Percentiles rank a stretch among this genome's conserved stretches.
These are phyloP conservation scores for Carlito syrichta DNA, from an alignment of 2,113 vertebrate species.

Conservation along the genomic window DNA sequence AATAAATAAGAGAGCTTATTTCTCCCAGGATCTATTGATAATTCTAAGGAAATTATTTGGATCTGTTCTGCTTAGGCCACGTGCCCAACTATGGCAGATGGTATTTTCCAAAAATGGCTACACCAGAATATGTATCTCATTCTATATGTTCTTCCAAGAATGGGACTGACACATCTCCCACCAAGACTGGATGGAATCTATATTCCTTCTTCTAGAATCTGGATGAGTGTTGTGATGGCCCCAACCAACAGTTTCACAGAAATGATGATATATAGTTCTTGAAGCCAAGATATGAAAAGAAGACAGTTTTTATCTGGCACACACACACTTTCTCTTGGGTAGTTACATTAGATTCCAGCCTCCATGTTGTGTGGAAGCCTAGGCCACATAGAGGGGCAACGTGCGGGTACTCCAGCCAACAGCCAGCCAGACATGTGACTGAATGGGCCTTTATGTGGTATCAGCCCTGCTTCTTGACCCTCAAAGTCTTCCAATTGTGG, in stretches of 20 bases:
- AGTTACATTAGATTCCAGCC: not conserved
- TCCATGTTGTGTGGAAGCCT: not conserved
- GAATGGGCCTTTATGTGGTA: not conserved
- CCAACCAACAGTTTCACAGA: not conserved
- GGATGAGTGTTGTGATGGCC: not conserved
- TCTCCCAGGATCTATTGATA: not conserved
- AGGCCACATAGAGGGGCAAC: not conserved
- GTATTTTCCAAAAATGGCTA: not conserved
- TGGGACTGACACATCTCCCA: not conserved
- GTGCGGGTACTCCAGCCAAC: not conserved
- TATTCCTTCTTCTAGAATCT: not conserved
- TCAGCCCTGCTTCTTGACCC: not conserved
- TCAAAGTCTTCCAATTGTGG: not conserved
- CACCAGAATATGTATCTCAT: not conserved
- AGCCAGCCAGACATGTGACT: not conserved
- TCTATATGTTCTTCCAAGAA: not conserved
- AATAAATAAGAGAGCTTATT: not conserved
- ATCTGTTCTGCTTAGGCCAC: not conserved
- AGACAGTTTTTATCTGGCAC: not conserved
- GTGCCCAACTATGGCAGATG: not conserved
- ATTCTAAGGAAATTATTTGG: not conserved
- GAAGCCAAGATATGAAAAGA: not conserved
- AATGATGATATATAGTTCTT: not conserved
- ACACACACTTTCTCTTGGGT: not conserved
- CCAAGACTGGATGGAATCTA: not conserved